Percentiles rank a stretch among this genome's conserved stretches.
phyloP scores from a whole-genome alignment of 53 echinoderm and acorn worm species.

The Henricia sp. region DNA sequence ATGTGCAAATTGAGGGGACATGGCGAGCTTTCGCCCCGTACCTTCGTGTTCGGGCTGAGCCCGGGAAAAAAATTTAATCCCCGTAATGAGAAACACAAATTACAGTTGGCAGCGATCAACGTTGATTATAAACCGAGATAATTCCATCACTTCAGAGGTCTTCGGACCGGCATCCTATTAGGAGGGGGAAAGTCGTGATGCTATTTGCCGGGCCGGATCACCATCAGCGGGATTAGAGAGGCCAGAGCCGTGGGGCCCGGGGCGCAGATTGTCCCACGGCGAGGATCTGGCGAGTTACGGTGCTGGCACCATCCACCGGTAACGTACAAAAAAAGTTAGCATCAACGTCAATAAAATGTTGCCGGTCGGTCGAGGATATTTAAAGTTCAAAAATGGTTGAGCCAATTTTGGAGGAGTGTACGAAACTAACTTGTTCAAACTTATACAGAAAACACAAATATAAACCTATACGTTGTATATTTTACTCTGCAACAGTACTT shows the following conservation, averaged over 20 bases:
- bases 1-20: too few relatives aligned
- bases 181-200: constrained; percentile 34
- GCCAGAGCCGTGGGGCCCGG: constrained; percentile 1
- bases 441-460: too few relatives aligned
- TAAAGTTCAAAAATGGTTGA: too few relatives aligned
- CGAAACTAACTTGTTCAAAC: too few relatives aligned
- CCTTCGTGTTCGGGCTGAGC: too few relatives aligned
- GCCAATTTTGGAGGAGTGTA: too few relatives aligned
- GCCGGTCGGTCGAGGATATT: background rate
- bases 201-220: constrained; percentile 41
- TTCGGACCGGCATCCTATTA: constrained; percentile 51
- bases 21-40: too few relatives aligned
- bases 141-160: constrained; percentile 31
- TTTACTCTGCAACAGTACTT: too few relatives aligned
- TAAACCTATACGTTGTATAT: too few relatives aligned
- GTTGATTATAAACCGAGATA: constrained; percentile 54
- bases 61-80: too few relatives aligned
- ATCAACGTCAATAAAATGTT: too few relatives aligned
- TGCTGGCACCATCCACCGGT: background rate
- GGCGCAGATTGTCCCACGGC: background rate
- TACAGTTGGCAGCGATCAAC: constrained; percentile 58
- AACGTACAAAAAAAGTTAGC: too few relatives aligned
- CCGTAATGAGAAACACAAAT: constrained; percentile 51
- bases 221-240: constrained; percentile 11
- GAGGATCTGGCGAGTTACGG: background rate